phyloP scores from a whole-genome alignment of 2,888 invertebrate species.

The Eupeodes luniger region DNA sequence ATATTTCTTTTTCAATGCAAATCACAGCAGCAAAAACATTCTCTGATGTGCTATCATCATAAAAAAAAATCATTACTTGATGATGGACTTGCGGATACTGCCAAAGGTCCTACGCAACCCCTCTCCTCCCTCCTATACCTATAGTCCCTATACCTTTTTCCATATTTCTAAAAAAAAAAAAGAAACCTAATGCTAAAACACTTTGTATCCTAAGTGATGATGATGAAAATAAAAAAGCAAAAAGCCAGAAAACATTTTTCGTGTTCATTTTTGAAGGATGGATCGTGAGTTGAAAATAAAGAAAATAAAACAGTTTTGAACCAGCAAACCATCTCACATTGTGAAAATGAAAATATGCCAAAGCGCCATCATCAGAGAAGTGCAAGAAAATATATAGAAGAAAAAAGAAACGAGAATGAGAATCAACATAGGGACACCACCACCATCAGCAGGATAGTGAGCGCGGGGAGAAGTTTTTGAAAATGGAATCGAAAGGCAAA shows the following conservation, averaged over 20 bases:
- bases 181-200: conserved; percentile 42
- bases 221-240: conserved; percentile 61
- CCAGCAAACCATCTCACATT: conserved; percentile 27
- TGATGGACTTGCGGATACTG: conserved; percentile 42
- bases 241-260: conserved; percentile 66
- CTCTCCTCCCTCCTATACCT: not conserved
- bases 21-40: conserved; percentile 18
- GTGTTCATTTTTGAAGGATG: conserved; percentile 61
- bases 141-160: too few relatives aligned
- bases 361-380: conserved; percentile 39
- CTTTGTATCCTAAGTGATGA: conserved; percentile 63
- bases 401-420: conserved; percentile 7
- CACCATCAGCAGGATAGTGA: not conserved
- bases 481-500: conserved; percentile 76
- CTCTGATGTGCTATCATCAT: not conserved
- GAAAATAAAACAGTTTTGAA: conserved; percentile 22
- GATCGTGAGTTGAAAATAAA: conserved; percentile 46
- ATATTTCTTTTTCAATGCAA: conserved; percentile 37
- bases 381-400: conserved; percentile 44
- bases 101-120: not conserved
- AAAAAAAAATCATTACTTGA: conserved; percentile 42
- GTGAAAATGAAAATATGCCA: not conserved
- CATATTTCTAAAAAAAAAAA: not conserved
- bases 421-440: not conserved
- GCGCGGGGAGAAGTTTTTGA: conserved; percentile 43